Base-by-base conservation (phyloP, 1,140 invertebrate genomes). In the Pseudobourletiella spinata region DNA sequence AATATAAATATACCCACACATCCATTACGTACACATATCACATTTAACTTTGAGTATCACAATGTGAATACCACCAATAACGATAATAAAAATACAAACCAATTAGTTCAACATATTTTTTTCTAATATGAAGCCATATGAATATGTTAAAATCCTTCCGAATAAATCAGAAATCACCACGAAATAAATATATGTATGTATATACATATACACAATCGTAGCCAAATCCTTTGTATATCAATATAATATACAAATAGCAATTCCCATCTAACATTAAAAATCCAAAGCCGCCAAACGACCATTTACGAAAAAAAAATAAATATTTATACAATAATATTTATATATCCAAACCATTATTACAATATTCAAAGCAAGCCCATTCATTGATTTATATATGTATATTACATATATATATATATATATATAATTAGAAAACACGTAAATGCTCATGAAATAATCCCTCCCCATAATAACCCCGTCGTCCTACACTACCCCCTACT, bases 341-440 rank as follows among this genome's bases (percentile, higher is more conserved):
- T 48, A 48, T 15, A 48, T 8, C 16, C n/a, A n/a, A n/a, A n/a
- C 11, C 35, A 42, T 18, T 48, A 8, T 3, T 6, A 18, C 24
- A 52, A 55, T 39, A 55, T 30, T 32, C 28, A 55, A 55, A 30
- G 48, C 48, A 51, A 51, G 48, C 48, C 48, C 48, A 46, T 46
- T 18, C 8, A 46, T 14, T 46, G n/a, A 39, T n/a, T 18, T 46
- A 46, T 6, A 20, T 6, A 46, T 46, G n/a, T n/a, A 11, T 39
- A n/a, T n/a, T 11, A 39, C 32, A 39, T 39, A 8, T 39, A 39
- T 39, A 39, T n/a, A 39, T 48, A 24, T 48, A 24, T 39, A n/a
- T 39, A 39, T 11, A 11, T 11, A 39, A 11, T 11, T 39, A 39
- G 32, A 11, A 39, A n/a, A 11, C 32, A 39, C 32, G 32, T 39